These are phyloP conservation scores for Aramus guarauna DNA, from an alignment of 2,113 vertebrate genomes.

Conservation along the genomic window DNA sequence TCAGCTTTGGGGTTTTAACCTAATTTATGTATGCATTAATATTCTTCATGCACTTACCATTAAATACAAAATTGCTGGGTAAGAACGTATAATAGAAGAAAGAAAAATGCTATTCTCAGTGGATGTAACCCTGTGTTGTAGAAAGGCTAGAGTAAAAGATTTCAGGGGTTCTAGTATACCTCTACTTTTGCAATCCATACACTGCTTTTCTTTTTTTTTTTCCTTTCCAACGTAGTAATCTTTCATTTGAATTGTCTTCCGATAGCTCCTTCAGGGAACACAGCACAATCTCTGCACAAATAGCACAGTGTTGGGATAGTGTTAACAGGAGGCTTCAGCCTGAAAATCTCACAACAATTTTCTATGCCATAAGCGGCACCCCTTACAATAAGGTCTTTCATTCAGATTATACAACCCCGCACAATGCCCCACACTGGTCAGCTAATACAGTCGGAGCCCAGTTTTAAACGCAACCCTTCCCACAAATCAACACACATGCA, in stretches of 20 bases:
- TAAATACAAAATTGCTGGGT: neutral
- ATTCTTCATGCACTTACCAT: neutral
- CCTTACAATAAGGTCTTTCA: constrained; percentile 54
- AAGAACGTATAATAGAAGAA: neutral
- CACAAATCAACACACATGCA: neutral
- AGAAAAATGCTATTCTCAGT: neutral
- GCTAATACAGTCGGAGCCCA: neutral
- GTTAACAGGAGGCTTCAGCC: neutral
- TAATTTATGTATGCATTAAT: neutral
- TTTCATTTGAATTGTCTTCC: neutral
- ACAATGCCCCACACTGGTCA: constrained; percentile 26
- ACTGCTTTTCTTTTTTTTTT: neutral
- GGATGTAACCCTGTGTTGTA: neutral
- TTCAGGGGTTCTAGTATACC: neutral
- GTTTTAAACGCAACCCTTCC: neutral
- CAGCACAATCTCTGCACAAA: neutral
- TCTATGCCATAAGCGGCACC: neutral
- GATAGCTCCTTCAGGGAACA: neutral
- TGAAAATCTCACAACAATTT: constrained; percentile 7
- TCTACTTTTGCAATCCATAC: neutral
- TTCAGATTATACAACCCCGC: neutral
- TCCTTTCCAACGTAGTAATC: neutral
- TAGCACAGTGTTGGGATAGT: neutral
- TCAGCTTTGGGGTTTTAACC: neutral
- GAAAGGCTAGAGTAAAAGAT: neutral